Conservation (phyloP, 1,140 invertebrate species). For the Eupeodes corollae region DNA sequence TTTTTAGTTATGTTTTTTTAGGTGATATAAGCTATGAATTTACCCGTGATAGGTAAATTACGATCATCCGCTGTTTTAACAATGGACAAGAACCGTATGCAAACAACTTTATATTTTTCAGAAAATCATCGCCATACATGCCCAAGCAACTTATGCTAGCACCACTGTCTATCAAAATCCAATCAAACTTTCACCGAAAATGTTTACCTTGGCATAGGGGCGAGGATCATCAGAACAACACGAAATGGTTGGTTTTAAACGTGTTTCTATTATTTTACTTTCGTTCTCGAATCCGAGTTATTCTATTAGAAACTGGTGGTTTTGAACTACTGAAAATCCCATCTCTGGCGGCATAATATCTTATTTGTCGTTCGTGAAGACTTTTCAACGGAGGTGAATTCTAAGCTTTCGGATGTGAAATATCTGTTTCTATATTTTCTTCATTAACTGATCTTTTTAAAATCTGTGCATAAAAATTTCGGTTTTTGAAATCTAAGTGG, state of each 20-base stretch:
- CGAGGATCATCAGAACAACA: too few species aligned
- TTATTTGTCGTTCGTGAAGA: too few species aligned
- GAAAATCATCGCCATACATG: not conserved
- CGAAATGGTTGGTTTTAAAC: too few species aligned
- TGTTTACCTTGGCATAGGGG: not conserved
- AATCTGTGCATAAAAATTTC: too few species aligned
- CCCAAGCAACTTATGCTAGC: constrained; percentile 1
- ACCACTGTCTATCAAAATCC: constrained; percentile 3
- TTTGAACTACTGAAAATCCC: not conserved
- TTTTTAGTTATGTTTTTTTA: not conserved
- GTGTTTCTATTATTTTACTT: too few species aligned
- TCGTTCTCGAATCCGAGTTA: not conserved
- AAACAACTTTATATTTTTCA: not conserved
- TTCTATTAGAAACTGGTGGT: not conserved
- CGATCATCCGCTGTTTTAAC: constrained; percentile 3
- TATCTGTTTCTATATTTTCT: too few species aligned
- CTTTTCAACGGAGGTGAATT: too few species aligned
- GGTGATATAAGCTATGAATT: not conserved
- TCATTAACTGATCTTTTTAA: too few species aligned
- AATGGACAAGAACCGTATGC: not conserved
- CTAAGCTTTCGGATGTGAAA: too few species aligned
- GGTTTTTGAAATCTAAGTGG: too few species aligned
- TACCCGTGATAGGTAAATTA: not conserved
- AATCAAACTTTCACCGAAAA: not conserved
- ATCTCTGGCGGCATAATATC: too few species aligned